Base-by-base conservation (phyloP, 2,888 invertebrate genomes). In the Lottia scabra region DNA sequence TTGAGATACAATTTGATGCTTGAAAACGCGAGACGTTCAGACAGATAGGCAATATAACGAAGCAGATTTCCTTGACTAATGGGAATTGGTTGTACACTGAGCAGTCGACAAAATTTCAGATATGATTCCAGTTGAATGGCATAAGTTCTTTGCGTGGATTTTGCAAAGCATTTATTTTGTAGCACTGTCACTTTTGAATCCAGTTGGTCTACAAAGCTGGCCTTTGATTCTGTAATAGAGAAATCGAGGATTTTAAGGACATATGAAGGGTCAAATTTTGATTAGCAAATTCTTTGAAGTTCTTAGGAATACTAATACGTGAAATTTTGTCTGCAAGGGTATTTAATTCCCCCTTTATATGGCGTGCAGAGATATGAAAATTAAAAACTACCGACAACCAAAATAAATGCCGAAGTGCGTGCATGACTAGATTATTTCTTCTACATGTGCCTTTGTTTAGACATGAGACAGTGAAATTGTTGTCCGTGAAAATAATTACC, bases 361-460 rank as follows among this genome's bases (percentile, higher is more conserved):
- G 64, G 1, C 63, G 6, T 3, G 75, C 72, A 6, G 26, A 63
- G 15, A 72, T 26, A 23, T 70, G 65, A 62, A 75, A 72, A 62
- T 72, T 72, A 27, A 46, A 67, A 8, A 8, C 44, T 0, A 72
- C 72, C 1, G 72, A 72, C 46, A 75, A 48, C 72, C 72, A 75
- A 48, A 75, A 75, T 23, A 70, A 46, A n/a, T 65, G 16, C 19
- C 72, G 23, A 15, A 75, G 38, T 44, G 48, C 72, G 19, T 12
- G 2, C 68, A 72, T 64, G 10, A 75, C n/a, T 4, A 26, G 43
- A 0, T 10, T 38, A 45, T 75, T 72, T 2, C 56, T 8, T 3
- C 46, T 12, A 46, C 64, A 75, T 15, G 70, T 63, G 19, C 75
- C 69, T 16, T 48, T 67, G 23, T 75, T 72, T 1, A 75, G 63